These are phyloP conservation scores for Hyalella azteca DNA, from an alignment of 2,888 invertebrate genomes.

Conservation along the genomic window DNA sequence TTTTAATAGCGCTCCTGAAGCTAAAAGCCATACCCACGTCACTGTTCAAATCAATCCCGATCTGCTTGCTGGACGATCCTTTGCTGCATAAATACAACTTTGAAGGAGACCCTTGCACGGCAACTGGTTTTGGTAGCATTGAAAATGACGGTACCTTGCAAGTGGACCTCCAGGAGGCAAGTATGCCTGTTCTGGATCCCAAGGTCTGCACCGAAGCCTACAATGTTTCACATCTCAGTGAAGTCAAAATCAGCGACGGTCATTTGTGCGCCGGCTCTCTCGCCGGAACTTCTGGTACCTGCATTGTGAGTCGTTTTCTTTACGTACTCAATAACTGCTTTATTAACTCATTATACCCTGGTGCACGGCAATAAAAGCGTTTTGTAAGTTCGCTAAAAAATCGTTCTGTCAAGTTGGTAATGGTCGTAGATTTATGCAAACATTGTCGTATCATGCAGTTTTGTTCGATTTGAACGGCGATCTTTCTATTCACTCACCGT, in stretches of 20 bases:
- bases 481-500: no score
- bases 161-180: conserved; percentile 42
- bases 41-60: conserved; percentile 12
- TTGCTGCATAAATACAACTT: conserved; percentile 44
- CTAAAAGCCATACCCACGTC: neutral
- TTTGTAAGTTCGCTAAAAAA: no score
- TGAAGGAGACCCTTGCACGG: conserved; percentile 40
- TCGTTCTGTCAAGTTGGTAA: no score
- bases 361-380: no score
- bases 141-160: conserved; percentile 17
- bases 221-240: conserved; percentile 37
- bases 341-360: no score
- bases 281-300: conserved; percentile 48
- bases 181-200: conserved; percentile 39
- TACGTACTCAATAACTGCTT: no score
- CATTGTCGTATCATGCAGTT: no score
- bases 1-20: neutral
- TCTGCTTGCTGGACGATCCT: conserved; percentile 47
- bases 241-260: conserved; percentile 38
- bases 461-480: no score
- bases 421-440: no score
- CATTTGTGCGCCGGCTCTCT: conserved; percentile 52
- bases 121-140: conserved; percentile 46
- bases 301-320: conserved; percentile 47
- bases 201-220: conserved; percentile 42